A percentile compares a stretch with the other conserved stretches of the same genome.
These are phyloP conservation scores for Herpailurus yagouaroundi DNA, from an alignment of 2,113 vertebrate genomes.

Conservation along the genomic window DNA sequence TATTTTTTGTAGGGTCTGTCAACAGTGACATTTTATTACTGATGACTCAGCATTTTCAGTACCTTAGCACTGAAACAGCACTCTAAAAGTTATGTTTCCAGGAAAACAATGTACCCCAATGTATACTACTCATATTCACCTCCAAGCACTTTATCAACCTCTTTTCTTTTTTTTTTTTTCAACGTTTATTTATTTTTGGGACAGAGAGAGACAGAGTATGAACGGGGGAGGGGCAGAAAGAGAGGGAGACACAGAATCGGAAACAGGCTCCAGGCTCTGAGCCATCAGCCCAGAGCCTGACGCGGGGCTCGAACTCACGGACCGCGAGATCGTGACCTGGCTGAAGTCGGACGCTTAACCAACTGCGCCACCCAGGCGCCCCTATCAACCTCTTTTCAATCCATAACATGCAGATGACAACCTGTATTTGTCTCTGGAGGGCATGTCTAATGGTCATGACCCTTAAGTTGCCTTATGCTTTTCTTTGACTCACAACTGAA, in stretches of 20 bases:
- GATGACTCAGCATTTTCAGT: neutral
- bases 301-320: too few species aligned
- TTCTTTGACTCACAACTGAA: conserved; percentile 15
- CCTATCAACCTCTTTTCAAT: neutral
- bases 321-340: too few species aligned
- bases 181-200: too few species aligned
- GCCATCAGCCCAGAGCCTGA: too few species aligned
- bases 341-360: too few species aligned
- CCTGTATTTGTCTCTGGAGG: neutral
- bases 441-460: neutral
- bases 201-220: too few species aligned
- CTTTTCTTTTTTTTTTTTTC: too few species aligned
- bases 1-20: conserved; percentile 36
- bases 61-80: neutral
- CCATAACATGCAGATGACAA: neutral
- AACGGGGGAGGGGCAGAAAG: too few species aligned
- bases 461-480: neutral
- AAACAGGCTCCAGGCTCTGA: too few species aligned
- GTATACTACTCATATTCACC: neutral
- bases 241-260: too few species aligned
- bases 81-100: neutral
- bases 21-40: neutral
- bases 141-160: neutral
- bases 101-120: neutral
- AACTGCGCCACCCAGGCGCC: too few species aligned